Base-by-base conservation (phyloP, 2,797 vertebrate species). In the Loriculus beryllinus region DNA sequence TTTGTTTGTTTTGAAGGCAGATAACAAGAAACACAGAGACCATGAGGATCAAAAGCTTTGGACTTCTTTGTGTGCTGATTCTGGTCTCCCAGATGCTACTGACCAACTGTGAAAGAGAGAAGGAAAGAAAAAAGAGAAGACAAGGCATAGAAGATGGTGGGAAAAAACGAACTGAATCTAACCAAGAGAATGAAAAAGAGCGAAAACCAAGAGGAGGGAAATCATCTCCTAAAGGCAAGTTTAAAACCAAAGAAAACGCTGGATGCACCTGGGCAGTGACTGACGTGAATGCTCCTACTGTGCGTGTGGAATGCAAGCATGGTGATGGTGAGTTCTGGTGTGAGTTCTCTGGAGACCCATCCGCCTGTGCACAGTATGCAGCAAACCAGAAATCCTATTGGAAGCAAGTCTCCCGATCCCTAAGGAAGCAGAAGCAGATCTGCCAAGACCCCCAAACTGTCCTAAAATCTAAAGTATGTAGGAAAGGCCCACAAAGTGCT, bases 381-480 rank as follows among this genome's bases (percentile, higher is more conserved):
- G 91, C 96, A 56, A 96, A 98, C 5, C 64, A 90, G 29, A 97
- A 95, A 49, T 69, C 76, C 14, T 99, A 98, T 94, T 99, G 99
- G 99, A 99, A 98, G 88, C 99, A 99, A 90, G 97, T 99, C 3
- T 88, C 88, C 20, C 96, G 98, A 28, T 96, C 97, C 1, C 96
- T 99, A 42, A 98, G 92, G 91, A 99, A 98, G 65, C 98, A 99
- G 62, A 98, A 97, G 79, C 95, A 83, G 29, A 84, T 99, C 82
- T 99, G 99, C 70, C 92, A 91, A 67, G 97, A 98, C 60, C 42
- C 97, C 3, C 88, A 88, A 18, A 96, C 89, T 8, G 23, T 97
- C 60, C 82, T 99, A 42, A 98, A 97, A 94, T 98, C 98, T 18
- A 98, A 96, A 33, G 47, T 99, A 72, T 99, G 99, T 88, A 98